Evolutionary conservation across 1,140 invertebrate genomes (phyloP).

Genomic region (Tetraneura akinire): DNA sequence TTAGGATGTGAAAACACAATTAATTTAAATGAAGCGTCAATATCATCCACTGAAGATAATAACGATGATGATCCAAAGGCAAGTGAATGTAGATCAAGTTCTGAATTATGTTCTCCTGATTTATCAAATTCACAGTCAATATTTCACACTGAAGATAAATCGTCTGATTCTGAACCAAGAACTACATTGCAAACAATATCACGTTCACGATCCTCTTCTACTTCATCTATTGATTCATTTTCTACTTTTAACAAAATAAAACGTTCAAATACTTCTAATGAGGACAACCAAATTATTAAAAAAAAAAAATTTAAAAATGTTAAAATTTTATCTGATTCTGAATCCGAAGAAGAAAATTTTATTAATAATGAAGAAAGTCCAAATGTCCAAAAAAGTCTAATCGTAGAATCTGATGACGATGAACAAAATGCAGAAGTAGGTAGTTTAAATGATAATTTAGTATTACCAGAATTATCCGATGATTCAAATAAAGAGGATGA

Average conservation of each 20-base stretch:
- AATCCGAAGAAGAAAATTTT: conserved; percentile 12
- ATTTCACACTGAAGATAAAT: conserved; percentile 56
- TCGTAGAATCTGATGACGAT: background rate
- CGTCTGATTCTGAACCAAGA: conserved; percentile 55
- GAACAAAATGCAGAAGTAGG: background rate
- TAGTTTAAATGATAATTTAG: background rate
- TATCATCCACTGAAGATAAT: background rate
- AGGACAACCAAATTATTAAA: background rate
- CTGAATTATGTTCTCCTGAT: conserved; percentile 16
- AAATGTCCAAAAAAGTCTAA: background rate
- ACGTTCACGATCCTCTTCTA: no score
- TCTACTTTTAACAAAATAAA: conserved; percentile 49
- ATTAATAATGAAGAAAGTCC: background rate
- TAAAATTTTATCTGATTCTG: conserved; percentile 27
- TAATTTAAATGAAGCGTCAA: conserved; percentile 7
- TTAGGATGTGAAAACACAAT: no score
- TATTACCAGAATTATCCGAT: conserved; percentile 33
- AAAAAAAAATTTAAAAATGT: conserved; percentile 32
- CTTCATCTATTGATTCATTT: conserved; percentile 27
- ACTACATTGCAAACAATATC: no score
- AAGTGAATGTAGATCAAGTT: conserved; percentile 17
- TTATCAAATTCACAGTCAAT: conserved; percentile 37
- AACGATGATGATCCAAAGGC: background rate
- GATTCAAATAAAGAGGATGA: background rate
- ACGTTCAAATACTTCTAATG: conserved; percentile 17